Evolutionary conservation across 2,797 vertebrate species (phyloP).

Genomic region (Synaphobranchus kaupii): DNA sequence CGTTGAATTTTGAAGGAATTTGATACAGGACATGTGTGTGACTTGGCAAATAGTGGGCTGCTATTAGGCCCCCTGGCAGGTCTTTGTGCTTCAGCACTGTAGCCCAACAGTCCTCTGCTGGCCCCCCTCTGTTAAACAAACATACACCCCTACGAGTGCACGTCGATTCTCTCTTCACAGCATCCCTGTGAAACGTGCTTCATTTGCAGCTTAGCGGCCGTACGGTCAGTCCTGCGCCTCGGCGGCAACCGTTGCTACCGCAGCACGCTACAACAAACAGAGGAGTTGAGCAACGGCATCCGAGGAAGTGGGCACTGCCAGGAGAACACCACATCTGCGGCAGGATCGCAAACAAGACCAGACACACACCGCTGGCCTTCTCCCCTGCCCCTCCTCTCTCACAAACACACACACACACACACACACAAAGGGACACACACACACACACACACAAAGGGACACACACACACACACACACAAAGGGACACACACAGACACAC

Average conservation of each 20-base stretch:
- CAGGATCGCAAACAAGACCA: conserved; percentile 9
- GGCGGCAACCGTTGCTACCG: conserved; percentile 1
- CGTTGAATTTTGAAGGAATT: not conserved
- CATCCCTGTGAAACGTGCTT: conserved; percentile 15
- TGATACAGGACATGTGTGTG: conserved; percentile 12
- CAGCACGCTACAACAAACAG: conserved; percentile 18
- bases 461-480: too few species aligned
- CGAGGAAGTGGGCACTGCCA: conserved; percentile 2
- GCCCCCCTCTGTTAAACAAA: conserved; percentile 31
- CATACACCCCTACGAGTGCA: not conserved
- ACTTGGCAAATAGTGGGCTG: conserved; percentile 15
- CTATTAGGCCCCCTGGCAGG: conserved; percentile 14
- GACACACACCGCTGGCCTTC: not conserved
- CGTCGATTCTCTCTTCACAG: conserved; percentile 17
- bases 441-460: too few species aligned
- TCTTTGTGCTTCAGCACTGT: not conserved
- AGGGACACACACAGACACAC: not conserved
- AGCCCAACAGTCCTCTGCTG: not conserved
- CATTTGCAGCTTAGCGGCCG: not conserved
- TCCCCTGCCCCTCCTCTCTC: not conserved
- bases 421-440: not conserved
- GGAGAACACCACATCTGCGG: not conserved
- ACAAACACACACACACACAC: not conserved
- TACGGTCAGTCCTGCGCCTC: not conserved
- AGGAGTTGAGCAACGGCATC: not conserved